Evolutionary conservation across 2,113 vertebrate genomes (phyloP).

Genomic region (Gopherus flavomarginatus): DNA sequence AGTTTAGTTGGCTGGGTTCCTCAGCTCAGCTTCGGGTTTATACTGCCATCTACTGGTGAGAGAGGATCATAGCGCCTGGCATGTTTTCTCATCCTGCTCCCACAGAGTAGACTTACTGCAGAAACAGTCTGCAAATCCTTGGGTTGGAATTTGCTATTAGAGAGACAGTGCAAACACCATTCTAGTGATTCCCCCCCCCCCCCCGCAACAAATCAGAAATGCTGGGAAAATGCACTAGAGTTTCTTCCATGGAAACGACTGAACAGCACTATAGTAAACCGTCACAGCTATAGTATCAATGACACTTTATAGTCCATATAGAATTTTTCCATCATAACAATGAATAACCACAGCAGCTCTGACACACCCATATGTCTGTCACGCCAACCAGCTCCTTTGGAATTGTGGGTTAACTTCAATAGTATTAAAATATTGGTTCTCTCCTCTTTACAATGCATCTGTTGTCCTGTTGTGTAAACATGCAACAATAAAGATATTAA

Average conservation of each 20-base stretch:
- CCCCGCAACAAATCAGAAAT: neutral
- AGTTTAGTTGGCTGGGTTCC: neutral
- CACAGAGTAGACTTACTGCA: neutral
- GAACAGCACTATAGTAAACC: neutral
- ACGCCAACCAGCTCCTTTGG: neutral
- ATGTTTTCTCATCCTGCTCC: neutral
- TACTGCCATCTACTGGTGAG: slow-evolving; percentile 5
- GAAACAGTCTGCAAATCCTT: neutral
- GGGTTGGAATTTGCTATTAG: neutral
- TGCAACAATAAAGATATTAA: neutral
- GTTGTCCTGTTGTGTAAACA: neutral
- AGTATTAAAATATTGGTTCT: neutral
- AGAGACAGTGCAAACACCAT: neutral
- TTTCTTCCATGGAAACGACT: neutral
- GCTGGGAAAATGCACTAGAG: neutral
- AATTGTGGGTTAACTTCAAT: neutral
- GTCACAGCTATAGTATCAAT: neutral
- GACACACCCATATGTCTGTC: neutral
- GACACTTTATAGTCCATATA: neutral
- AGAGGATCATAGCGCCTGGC: neutral
- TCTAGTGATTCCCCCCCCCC: neutral
- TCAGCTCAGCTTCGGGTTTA: neutral
- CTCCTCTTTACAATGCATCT: neutral
- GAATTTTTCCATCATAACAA: neutral
- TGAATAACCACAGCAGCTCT: neutral